Conservation (phyloP, 64 coral and sea anemone species). For the Actinia tenebrosa region DNA sequence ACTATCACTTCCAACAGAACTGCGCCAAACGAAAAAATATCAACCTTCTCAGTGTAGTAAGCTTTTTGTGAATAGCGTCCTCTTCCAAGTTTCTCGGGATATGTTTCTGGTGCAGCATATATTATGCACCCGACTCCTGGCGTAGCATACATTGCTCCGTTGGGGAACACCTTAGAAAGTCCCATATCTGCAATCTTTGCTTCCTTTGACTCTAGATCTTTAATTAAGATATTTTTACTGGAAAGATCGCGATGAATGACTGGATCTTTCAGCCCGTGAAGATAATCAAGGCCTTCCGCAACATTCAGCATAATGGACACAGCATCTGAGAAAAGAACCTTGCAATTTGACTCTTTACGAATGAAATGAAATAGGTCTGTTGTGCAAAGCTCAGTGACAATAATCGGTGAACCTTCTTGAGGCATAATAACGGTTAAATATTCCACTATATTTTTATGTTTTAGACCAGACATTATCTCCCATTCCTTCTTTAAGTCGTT, state of each 20-base stretch:
- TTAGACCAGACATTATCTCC: slow-evolving; percentile 57
- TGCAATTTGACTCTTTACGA: slow-evolving; percentile 25
- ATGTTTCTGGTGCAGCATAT: slow-evolving; percentile 87
- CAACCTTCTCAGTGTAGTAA: slow-evolving; percentile 72
- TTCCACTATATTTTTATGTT: slow-evolving; percentile 75
- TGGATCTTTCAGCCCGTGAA: slow-evolving; percentile 38
- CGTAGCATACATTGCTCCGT: slow-evolving; percentile 73
- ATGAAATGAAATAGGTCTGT: slow-evolving; percentile 62
- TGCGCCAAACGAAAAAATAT: slow-evolving; percentile 87
- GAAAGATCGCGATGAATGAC: slow-evolving; percentile 80
- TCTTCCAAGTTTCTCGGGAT: slow-evolving; percentile 17
- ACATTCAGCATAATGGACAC: slow-evolving; percentile 67
- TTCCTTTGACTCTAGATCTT: not conserved
- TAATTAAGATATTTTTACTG: slow-evolving; percentile 79
- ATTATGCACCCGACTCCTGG: slow-evolving; percentile 58
- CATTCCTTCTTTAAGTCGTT: slow-evolving; percentile 66
- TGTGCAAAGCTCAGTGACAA: slow-evolving; percentile 63
- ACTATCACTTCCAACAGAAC: slow-evolving; percentile 72
- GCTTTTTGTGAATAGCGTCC: slow-evolving; percentile 19
- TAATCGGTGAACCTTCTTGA: slow-evolving; percentile 59
- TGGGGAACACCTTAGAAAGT: slow-evolving; percentile 63
- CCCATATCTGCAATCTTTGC: slow-evolving; percentile 88
- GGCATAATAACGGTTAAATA: slow-evolving; percentile 74
- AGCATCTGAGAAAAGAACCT: slow-evolving; percentile 47
- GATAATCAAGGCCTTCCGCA: slow-evolving; percentile 66